phyloP scores from a whole-genome alignment of 2,113 vertebrate species.

The Cavia porcellus region DNA sequence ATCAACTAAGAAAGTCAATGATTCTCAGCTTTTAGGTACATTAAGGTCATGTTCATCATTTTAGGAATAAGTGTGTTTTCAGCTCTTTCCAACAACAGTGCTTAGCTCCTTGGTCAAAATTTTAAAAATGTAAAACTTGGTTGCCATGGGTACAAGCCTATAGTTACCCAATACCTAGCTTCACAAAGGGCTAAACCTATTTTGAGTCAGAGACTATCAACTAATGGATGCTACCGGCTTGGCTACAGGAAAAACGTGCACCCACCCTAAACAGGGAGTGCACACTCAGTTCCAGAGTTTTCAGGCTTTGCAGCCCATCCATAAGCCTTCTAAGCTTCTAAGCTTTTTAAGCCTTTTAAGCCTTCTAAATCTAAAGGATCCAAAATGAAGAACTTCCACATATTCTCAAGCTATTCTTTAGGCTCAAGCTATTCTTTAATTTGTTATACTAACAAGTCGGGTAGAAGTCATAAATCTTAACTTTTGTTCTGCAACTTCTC shows the following conservation, averaged over 20 bases:
- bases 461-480: constrained; percentile 12
- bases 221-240: constrained; percentile 38
- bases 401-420: too few relatives aligned
- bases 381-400: constrained; percentile 53
- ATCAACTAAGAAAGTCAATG: constrained; percentile 59
- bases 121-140: background rate
- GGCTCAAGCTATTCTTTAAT: background rate
- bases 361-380: background rate
- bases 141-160: background rate
- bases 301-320: background rate
- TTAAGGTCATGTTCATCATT: background rate
- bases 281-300: constrained; percentile 21
- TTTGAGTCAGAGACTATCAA: constrained; percentile 19
- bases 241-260: constrained; percentile 9
- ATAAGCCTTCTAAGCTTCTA: background rate
- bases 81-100: background rate
- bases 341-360: too few relatives aligned
- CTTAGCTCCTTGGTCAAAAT: background rate
- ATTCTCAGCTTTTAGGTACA: background rate
- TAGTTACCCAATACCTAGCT: constrained; percentile 25
- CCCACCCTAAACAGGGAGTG: background rate
- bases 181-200: constrained; percentile 20
- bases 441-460: background rate
- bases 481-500: background rate
- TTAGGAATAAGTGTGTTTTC: constrained; percentile 34